Base-by-base conservation (phyloP, 2,888 invertebrate species). In the Lasioglossum morio region DNA sequence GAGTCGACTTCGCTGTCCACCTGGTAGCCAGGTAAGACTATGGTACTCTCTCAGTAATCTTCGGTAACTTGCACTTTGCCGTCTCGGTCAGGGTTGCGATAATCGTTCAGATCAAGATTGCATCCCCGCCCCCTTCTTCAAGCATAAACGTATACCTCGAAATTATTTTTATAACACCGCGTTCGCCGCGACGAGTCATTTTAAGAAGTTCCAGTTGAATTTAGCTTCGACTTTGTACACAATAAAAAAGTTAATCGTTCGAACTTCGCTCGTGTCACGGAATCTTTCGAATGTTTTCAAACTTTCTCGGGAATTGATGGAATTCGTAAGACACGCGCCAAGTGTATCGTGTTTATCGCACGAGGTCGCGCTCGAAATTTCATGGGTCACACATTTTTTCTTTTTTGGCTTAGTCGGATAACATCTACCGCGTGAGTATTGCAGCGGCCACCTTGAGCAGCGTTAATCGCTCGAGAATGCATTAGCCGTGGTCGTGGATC, bases 21-120 rank as follows among this genome's bases (percentile, higher is more conserved):
- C 88, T 88, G 88, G 81, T 87, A 88, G 85, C 82, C 88, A 91
- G 91, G 91, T 91, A 90, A 91, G 91, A 81, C 74, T 46, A 34
- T 8, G n/a, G n/a, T n/a, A 57, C 57, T 57, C 48, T 57, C 48
- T 23, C 27, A 10, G 46, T 40, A 40, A 40, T n/a, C n/a, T 4
- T n/a, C 66, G 46, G 30, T 34, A 77, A 46, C 30, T 34, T 37
- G 5, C 30, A 30, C 14, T 40, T 60, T 57, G 37, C 34, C 63
- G 63, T 30, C 63, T 37, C 30, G 74, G 46, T 57, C 57, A 74
- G 57, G n/a, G 74, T 48, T 34, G 66, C 48, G 14, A 48, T 53
- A 16, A 63, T 76, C 43, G 34, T 48, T 12, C 48, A 10, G 43
- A 73, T 23, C 73, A 73, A 73, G 48, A 30, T 48, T 30, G 27